Evolutionary conservation across 2,113 vertebrate genomes (phyloP).

Genomic region (Crotalus viridis): DNA sequence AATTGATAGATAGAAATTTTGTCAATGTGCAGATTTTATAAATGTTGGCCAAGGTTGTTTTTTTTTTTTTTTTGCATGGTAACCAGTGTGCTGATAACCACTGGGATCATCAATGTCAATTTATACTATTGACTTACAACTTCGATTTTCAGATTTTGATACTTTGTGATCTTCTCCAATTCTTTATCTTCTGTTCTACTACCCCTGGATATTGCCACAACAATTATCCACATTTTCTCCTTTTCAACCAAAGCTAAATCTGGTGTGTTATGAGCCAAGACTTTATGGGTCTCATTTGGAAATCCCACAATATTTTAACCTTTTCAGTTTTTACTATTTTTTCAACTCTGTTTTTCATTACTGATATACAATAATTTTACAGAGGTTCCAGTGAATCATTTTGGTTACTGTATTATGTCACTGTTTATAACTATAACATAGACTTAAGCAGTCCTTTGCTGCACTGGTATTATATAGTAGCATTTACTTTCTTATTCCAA

Average conservation of each 20-base stretch:
- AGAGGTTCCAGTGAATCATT: background rate
- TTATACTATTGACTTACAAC: background rate
- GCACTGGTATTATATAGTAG: background rate
- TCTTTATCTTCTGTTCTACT: background rate
- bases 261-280: background rate
- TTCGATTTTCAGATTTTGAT: background rate
- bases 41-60: background rate
- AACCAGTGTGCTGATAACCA: background rate
- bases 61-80: background rate
- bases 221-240: background rate
- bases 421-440: background rate
- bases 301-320: background rate
- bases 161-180: background rate
- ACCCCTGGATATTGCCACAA: background rate
- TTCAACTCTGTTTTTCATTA: background rate
- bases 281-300: background rate
- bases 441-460: background rate
- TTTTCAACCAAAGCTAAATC: background rate
- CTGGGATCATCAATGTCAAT: background rate
- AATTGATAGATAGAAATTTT: background rate
- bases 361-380: background rate
- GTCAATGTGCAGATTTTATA: background rate
- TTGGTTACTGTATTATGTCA: background rate
- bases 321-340: background rate
- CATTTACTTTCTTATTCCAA: background rate